Evolutionary conservation across 2,797 vertebrate species (phyloP).

Genomic region (Trachops cirrhosus): DNA sequence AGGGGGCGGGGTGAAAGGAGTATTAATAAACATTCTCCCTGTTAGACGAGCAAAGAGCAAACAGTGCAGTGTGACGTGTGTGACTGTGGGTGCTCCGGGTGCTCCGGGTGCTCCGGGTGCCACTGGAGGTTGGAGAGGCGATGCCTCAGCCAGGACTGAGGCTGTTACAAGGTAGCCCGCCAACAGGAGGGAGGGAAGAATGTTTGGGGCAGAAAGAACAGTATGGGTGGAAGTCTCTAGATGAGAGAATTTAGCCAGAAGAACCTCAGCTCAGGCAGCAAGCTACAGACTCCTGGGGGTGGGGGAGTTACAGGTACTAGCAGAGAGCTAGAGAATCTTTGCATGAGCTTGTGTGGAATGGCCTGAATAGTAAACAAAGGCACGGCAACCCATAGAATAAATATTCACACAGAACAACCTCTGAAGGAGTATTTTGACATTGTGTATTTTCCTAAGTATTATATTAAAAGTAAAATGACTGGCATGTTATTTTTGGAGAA

Average conservation of each 20-base stretch:
- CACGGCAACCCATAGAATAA: neutral
- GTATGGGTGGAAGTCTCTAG: neutral
- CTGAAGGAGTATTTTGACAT: neutral
- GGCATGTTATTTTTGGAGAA: neutral
- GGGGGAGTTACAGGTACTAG: neutral
- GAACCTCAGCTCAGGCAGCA: neutral
- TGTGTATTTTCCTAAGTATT: neutral
- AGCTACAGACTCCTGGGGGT: neutral
- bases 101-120: too few species aligned
- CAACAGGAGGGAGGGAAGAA: neutral
- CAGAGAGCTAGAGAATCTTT: neutral
- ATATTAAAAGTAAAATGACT: neutral
- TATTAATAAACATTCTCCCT: neutral
- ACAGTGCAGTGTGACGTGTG: neutral
- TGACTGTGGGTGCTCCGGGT: neutral
- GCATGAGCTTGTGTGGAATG: neutral
- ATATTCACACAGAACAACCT: neutral
- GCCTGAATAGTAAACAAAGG: neutral
- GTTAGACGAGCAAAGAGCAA: neutral
- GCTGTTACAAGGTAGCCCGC: neutral
- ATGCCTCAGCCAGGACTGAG: neutral
- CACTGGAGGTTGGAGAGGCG: neutral
- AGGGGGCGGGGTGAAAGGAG: rapidly evolving
- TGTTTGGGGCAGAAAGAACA: neutral
- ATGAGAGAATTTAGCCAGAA: neutral